These are phyloP conservation scores for Crotalus helleri DNA, from an alignment of 2,113 vertebrate genomes.

Conservation along the genomic window DNA sequence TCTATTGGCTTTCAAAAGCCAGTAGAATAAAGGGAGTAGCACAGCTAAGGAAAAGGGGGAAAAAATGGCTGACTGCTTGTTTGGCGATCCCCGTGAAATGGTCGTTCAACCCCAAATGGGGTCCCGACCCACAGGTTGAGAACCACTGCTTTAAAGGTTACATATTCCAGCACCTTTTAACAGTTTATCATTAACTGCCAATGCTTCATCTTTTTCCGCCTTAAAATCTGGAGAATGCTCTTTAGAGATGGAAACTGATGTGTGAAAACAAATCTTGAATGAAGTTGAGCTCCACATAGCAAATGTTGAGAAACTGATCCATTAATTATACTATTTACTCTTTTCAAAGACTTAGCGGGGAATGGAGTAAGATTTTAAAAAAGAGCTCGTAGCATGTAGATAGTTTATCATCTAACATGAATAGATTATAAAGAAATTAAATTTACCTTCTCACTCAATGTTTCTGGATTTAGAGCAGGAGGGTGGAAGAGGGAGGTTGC, in stretches of 20 bases:
- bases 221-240: slow-evolving; percentile 46
- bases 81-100: too few relatives aligned
- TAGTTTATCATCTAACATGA: slow-evolving; percentile 49
- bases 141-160: background rate
- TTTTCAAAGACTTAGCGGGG: slow-evolving; percentile 59
- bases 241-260: slow-evolving; percentile 47
- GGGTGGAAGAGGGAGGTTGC: background rate
- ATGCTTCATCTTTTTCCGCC: slow-evolving; percentile 51
- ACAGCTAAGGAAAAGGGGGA: too few relatives aligned
- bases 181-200: slow-evolving; percentile 48
- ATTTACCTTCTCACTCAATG: slow-evolving; percentile 51
- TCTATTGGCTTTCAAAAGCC: too few relatives aligned
- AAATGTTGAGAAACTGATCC: slow-evolving; percentile 62
- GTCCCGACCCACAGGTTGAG: too few relatives aligned
- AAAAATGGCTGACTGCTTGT: too few relatives aligned
- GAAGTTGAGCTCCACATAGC: slow-evolving; percentile 64
- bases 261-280: slow-evolving; percentile 54
- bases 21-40: too few relatives aligned
- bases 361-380: slow-evolving; percentile 49
- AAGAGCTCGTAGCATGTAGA: slow-evolving; percentile 52
- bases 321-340: slow-evolving; percentile 69
- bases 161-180: slow-evolving; percentile 28
- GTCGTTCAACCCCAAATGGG: too few relatives aligned
- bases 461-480: background rate
- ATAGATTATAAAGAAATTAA: slow-evolving; percentile 52